Evolutionary conservation across 2,888 invertebrate species (phyloP), one percentile per base, ranked within the genome.

Genomic region (Apamea anceps): DNA sequence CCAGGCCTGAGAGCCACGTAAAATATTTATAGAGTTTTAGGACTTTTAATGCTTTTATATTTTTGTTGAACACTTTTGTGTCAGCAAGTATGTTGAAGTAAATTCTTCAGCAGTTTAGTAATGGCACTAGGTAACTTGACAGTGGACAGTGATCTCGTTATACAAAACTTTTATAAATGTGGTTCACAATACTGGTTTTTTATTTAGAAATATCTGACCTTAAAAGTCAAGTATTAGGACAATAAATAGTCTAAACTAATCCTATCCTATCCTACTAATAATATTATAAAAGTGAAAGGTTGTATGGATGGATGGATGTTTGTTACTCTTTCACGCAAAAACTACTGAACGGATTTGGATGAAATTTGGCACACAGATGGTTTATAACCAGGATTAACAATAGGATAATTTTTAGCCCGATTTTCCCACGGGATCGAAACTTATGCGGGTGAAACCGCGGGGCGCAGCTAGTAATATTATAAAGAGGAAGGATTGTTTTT

Each of bases 1-100:
- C 60, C 73, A 80, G 32, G 37, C 78, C n/a, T 71, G 70, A 85
- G 66, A 81, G 85, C 66, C n/a, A 75, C 51, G 21, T 85, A 60
- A 81, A 86, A 78, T 86, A 87, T 86, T 81, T 86, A 81, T 66
- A 77, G 72, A 72, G 51, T 81, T 77, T 80, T 25, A 67, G 13
- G 85, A 81, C 81, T 87, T 85, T 77, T 85, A 88, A 87, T 85
- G 75, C 63, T 62, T 65, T 70, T 71, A 63, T 79, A 79, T 74
- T 85, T 84, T 84, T 79, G 65, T 71, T 62, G 48, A 54, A 75
- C 63, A 85, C 45, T 73, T 84, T 86, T 54, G n/a, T 57, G 65
- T 66, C 32, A 73, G 65, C 63, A 28, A 73, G 72, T 62, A 8
- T 72, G 45, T 70, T 15, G 42, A 65, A 54, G 45, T 37, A 21